Evolutionary conservation across 2,113 vertebrate genomes (phyloP), one percentile per base, ranked within the genome.

Genomic region (Gracilinanus agilis): DNA sequence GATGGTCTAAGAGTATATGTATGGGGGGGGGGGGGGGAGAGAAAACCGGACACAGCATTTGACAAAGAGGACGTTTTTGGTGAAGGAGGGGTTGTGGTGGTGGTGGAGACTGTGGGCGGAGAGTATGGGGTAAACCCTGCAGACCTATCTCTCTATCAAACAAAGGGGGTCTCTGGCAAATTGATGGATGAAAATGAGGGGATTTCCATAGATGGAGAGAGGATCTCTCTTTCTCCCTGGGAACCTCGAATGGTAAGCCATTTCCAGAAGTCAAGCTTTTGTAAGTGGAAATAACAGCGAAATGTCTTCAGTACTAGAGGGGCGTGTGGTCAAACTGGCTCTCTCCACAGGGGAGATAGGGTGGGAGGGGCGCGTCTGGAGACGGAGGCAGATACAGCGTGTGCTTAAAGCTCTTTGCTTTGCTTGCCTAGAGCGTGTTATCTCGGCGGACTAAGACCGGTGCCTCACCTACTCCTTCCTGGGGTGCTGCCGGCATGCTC

Each of bases 91-190:
- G 49, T 49, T 2, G 49, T 5, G 49, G 49, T 49, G 49, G 49
- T 83, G 95, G n/a, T 40, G 67, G n/a, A 40, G n/a, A n/a, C 67
- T 40, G 67, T 83, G 67, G 67, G 67, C 67, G 67, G 67, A 40
- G 67, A 83, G 67, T 83, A 9, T 40, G 67, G 67, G 49, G 89
- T 92, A 25, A 44, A 75, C 34, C 34, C 0, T 44, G 44, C 61
- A 53, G 90, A 96, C 94, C 95, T 92, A 91, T 0, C 92, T 55
- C 53, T n/a, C 54, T 3, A 75, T 88, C 96, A 96, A 93, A 97
- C 97, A 98, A 97, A 97, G 95, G 94, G 67, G 96, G 95, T 91
- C 93, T 96, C 94, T 27, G 0, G 91, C 94, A 91, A 96, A 97
- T 95, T 94, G 95, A 61, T 24, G 94, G 93, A 94, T 55, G 53